Evolutionary conservation across 2,797 vertebrate genomes (phyloP).

Genomic region (Sebastes oblongus): DNA sequence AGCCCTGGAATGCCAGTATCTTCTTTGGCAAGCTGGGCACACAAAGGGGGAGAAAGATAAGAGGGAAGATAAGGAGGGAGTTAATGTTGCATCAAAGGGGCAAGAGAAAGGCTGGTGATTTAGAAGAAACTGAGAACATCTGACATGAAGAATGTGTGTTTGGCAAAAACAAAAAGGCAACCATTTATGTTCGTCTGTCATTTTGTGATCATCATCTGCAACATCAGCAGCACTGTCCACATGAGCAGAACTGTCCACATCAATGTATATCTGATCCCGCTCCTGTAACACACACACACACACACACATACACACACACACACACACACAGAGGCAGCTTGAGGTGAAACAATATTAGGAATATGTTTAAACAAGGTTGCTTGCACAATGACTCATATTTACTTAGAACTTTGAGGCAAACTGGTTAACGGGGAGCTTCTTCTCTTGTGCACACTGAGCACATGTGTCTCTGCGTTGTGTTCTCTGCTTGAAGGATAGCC

Average conservation of each 20-base stretch:
- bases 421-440: neutral
- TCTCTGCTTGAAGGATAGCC: neutral
- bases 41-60: slow-evolving; percentile 3
- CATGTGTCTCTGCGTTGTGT: neutral
- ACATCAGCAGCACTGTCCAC: neutral
- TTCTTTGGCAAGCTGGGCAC: slow-evolving; percentile 51
- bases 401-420: neutral
- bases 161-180: slow-evolving; percentile 3
- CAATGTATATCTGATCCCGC: slow-evolving; percentile 16
- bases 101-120: neutral
- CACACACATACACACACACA: neutral
- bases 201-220: neutral
- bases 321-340: neutral
- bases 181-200: slow-evolving; percentile 25
- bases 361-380: neutral
- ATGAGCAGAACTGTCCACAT: neutral
- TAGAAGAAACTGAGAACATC: neutral
- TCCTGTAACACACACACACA: slow-evolving; percentile 15
- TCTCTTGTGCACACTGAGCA: neutral
- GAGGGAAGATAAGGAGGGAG: neutral
- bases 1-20: slow-evolving; percentile 30
- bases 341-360: neutral
- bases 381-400: neutral
- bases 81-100: slow-evolving; percentile 14
- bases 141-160: neutral